Conservation (phyloP, 2,113 vertebrate genomes). For the Sclerurus mexicanus region DNA sequence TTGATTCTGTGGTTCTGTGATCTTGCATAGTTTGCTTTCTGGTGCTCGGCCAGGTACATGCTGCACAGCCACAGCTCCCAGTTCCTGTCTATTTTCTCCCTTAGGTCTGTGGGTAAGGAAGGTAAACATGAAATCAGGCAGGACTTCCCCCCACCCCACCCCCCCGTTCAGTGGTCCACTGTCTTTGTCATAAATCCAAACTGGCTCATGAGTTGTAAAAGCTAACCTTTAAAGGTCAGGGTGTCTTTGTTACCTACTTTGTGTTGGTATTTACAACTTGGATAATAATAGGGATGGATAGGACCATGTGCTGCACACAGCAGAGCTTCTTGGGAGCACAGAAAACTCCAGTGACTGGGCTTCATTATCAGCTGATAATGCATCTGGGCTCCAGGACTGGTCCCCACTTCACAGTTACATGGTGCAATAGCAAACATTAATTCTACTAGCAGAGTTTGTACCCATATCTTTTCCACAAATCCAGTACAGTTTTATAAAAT, state of each 20-base stretch:
- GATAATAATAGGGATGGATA: fast-evolving
- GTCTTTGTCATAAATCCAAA: background rate
- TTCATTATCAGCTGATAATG: background rate
- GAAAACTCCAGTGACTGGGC: no score
- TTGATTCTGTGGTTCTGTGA: background rate
- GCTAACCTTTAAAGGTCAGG: background rate
- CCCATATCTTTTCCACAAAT: background rate
- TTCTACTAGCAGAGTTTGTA: background rate
- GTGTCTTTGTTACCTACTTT: background rate
- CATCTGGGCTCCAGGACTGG: background rate
- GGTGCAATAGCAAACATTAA: background rate
- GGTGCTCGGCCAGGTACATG: background rate
- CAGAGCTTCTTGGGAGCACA: background rate
- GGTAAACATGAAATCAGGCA: background rate
- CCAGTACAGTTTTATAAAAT: background rate
- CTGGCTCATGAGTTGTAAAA: background rate
- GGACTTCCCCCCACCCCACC: background rate
- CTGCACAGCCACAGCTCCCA: background rate
- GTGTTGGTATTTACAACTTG: background rate
- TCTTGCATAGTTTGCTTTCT: background rate
- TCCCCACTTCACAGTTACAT: background rate
- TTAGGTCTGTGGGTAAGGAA: background rate
- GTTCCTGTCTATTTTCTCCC: background rate
- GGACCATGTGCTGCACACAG: background rate
- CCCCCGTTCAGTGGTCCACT: fast-evolving